Evolutionary conservation across 1,140 invertebrate species (phyloP).

Genomic region (Neodiprion pinetum): DNA sequence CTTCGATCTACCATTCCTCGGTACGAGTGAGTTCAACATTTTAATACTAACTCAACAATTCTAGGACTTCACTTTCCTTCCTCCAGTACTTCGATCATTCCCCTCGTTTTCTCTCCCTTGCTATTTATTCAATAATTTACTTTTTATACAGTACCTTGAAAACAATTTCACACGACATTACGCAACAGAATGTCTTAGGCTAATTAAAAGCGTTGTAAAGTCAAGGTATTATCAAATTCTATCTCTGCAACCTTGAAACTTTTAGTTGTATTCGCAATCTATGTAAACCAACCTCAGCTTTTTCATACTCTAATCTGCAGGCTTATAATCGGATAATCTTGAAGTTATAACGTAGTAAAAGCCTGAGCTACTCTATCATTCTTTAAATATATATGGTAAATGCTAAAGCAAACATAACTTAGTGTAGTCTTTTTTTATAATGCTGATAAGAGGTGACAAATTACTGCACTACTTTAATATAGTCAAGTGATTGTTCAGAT

Average conservation of each 20-base stretch:
- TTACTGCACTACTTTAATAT: too few relatives aligned
- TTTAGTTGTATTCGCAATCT: not conserved
- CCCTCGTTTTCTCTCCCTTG: not conserved
- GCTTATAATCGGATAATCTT: not conserved
- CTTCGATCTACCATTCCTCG: conserved; percentile 53
- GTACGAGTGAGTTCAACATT: conserved; percentile 49
- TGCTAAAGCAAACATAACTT: too few relatives aligned
- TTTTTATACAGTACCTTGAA: not conserved
- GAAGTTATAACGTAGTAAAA: not conserved
- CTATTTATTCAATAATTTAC: not conserved
- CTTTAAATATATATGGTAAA: too few relatives aligned
- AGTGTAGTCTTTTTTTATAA: too few relatives aligned
- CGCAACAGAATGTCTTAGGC: not conserved
- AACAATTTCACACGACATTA: not conserved
- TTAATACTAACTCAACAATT: not conserved
- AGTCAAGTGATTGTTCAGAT: not conserved
- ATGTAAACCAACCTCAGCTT: not conserved
- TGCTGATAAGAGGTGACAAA: too few relatives aligned
- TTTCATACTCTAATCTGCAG: not conserved
- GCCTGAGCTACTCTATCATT: too few relatives aligned
- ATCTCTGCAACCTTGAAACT: not conserved
- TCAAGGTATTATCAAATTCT: not conserved
- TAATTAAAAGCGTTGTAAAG: not conserved
- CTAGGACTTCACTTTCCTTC: not conserved
- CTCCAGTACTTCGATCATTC: not conserved